These are phyloP conservation scores for Phainopepla nitens DNA, from an alignment of 2,113 vertebrate genomes.

Conservation along the genomic window DNA sequence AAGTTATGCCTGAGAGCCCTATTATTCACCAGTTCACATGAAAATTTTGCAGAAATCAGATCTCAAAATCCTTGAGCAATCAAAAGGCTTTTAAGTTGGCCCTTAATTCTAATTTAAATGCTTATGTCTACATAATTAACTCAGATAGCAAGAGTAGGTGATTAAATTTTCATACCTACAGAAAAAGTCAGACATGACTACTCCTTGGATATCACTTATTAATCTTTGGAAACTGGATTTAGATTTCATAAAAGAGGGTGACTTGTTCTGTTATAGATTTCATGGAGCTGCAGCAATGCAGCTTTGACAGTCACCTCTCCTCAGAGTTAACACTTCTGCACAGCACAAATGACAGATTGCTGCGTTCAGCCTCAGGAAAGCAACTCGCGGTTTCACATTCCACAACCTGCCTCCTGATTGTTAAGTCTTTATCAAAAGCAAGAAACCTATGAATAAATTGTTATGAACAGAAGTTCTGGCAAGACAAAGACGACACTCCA, in stretches of 20 bases:
- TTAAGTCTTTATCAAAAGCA: constrained; percentile 32
- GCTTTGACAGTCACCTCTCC: background rate
- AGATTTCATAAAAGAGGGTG: background rate
- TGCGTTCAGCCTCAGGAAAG: background rate
- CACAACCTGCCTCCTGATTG: background rate
- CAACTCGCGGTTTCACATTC: background rate
- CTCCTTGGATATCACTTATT: background rate
- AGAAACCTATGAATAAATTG: constrained; percentile 6
- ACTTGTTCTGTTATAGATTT: background rate
- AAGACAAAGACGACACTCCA: constrained; percentile 33
- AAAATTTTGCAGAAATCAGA: background rate
- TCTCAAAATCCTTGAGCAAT: background rate
- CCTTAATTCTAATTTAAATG: background rate
- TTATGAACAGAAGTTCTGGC: constrained; percentile 51
- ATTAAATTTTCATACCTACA: background rate
- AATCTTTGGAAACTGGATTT: background rate
- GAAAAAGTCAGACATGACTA: background rate
- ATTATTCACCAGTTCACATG: background rate
- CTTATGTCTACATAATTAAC: background rate
- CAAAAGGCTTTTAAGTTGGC: background rate
- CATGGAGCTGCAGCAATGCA: background rate
- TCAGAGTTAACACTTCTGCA: background rate
- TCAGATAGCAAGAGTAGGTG: background rate
- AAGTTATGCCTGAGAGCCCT: background rate
- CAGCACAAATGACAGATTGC: background rate